Evolutionary conservation across 2,888 invertebrate genomes (phyloP).

Genomic region (Loripinus fragilis): DNA sequence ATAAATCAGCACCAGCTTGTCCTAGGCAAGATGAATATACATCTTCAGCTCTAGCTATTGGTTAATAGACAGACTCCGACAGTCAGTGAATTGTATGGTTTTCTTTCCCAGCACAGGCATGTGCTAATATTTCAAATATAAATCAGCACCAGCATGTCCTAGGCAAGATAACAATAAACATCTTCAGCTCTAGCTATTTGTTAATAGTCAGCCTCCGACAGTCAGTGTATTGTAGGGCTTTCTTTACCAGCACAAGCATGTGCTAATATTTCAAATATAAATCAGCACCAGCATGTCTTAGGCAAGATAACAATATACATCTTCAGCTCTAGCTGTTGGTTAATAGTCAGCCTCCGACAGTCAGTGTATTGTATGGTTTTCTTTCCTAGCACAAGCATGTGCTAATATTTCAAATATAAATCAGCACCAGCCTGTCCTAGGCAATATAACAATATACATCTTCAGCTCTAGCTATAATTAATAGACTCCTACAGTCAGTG

Average conservation of each 20-base stretch:
- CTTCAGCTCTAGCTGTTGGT: too few relatives aligned
- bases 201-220: too few relatives aligned
- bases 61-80: too few relatives aligned
- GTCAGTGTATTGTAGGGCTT: too few relatives aligned
- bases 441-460: neutral
- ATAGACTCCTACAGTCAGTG: too few relatives aligned
- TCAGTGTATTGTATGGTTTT: too few relatives aligned
- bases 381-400: neutral
- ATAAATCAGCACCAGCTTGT: constrained; percentile 23
- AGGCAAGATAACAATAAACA: neutral
- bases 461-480: too few relatives aligned
- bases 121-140: constrained; percentile 2
- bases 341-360: too few relatives aligned
- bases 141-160: constrained; percentile 14
- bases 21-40: constrained; percentile 23
- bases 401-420: constrained; percentile 20
- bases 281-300: constrained; percentile 25
- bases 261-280: constrained; percentile 1
- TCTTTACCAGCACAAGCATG: constrained; percentile 25
- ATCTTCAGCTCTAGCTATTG: too few relatives aligned
- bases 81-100: too few relatives aligned
- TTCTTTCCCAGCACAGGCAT: neutral
- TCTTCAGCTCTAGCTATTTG: too few relatives aligned
- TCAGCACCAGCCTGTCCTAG: constrained; percentile 27
- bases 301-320: constrained; percentile 10